These are phyloP conservation scores for Xiphorhynchus erythropygius DNA, from an alignment of 2,797 vertebrate species.

Conservation along the genomic window DNA sequence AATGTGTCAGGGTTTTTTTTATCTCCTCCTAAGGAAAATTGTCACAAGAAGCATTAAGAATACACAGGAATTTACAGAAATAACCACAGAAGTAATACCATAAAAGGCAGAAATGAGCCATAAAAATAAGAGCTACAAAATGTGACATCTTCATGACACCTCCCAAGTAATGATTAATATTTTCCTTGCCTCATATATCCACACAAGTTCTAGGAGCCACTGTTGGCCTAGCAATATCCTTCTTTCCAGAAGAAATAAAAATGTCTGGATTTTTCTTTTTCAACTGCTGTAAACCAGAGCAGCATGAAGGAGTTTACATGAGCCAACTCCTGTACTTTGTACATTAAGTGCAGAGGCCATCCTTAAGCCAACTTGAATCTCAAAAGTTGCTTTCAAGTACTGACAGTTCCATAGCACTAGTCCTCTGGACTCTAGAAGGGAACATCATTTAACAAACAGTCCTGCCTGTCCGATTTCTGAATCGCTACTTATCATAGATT, in stretches of 20 bases:
- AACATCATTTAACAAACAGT: neutral
- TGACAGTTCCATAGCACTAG: neutral
- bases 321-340: neutral
- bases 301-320: neutral
- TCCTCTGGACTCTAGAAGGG: neutral
- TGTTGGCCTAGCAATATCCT: neutral
- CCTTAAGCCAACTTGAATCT: neutral
- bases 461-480: neutral
- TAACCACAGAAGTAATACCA: slow-evolving; percentile 10
- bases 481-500: neutral
- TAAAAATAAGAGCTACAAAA: slow-evolving; percentile 37
- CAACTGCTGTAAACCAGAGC: neutral
- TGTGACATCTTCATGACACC: neutral
- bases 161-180: slow-evolving; percentile 33
- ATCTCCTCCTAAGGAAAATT: neutral
- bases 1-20: neutral
- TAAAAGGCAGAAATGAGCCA: slow-evolving; percentile 38
- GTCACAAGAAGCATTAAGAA: neutral
- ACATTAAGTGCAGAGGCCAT: neutral
- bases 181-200: neutral
- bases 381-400: neutral
- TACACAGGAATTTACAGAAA: neutral
- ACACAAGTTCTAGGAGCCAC: neutral
- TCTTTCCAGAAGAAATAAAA: neutral
- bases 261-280: neutral